Evolutionary conservation across 2,797 vertebrate species (phyloP).

Genomic region (Chaunax sp.): DNA sequence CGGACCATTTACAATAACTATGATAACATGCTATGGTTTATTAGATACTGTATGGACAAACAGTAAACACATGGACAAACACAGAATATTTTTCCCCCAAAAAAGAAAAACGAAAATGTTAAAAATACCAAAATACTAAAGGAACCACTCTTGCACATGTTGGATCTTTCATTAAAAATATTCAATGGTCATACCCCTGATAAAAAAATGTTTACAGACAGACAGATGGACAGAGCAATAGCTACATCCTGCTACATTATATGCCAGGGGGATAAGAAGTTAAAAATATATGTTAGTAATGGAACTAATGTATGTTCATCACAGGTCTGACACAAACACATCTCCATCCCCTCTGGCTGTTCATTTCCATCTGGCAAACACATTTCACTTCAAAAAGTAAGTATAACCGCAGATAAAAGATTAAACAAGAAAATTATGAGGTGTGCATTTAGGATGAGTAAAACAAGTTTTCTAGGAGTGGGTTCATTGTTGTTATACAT

Average conservation of each 20-base stretch:
- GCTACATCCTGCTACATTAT: too few species aligned
- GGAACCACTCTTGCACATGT: too few species aligned
- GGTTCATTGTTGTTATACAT: conserved; percentile 52
- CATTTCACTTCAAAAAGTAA: background rate
- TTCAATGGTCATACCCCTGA: too few species aligned
- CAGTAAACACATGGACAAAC: too few species aligned
- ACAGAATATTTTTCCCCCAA: too few species aligned
- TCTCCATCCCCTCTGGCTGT: conserved; percentile 11
- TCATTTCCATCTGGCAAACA: conserved; percentile 26
- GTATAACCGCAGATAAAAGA: conserved; percentile 36
- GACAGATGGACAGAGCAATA: background rate
- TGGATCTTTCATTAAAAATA: too few species aligned
- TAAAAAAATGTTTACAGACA: too few species aligned
- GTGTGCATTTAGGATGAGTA: background rate
- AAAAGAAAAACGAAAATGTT: too few species aligned
- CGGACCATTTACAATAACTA: background rate
- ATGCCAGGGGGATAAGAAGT: too few species aligned
- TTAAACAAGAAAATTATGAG: background rate
- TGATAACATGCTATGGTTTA: background rate
- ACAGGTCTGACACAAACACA: background rate
- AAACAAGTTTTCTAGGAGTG: background rate
- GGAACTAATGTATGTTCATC: background rate
- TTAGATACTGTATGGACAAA: background rate
- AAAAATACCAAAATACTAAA: too few species aligned
- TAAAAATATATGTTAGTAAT: too few species aligned